These are phyloP conservation scores for Penaeus monodon DNA, from an alignment of 2,888 invertebrate species.

Conservation along the genomic window DNA sequence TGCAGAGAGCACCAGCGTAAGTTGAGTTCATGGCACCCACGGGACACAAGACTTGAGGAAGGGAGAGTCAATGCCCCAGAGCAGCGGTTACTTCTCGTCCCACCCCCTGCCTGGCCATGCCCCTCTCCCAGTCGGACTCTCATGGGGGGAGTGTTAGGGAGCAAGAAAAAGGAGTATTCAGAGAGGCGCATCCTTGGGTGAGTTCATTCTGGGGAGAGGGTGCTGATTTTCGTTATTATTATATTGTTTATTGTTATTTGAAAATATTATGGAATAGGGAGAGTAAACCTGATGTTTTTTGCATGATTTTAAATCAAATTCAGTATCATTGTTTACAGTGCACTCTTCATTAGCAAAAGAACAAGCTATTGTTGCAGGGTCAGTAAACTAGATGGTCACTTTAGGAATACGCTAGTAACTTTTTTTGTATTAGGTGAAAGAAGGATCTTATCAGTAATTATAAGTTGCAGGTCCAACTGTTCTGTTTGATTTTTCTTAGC, in stretches of 20 bases:
- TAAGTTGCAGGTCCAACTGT: no score
- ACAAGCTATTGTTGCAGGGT: no score
- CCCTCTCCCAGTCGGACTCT: constrained; percentile 32
- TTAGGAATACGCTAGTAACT: no score
- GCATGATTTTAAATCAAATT: no score
- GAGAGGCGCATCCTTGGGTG: constrained; percentile 84
- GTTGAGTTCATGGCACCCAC: constrained; percentile 20
- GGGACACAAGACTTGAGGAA: constrained; percentile 1
- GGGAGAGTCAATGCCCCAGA: background rate
- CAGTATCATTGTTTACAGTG: no score
- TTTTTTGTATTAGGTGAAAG: no score
- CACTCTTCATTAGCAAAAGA: no score
- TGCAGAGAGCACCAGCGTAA: background rate
- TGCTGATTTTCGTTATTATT: constrained; percentile 37
- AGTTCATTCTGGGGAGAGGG: constrained; percentile 67
- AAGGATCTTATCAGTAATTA: no score
- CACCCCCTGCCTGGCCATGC: background rate
- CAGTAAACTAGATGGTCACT: no score
- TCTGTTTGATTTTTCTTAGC: no score
- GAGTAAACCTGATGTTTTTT: no score
- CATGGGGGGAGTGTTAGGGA: constrained; percentile 51
- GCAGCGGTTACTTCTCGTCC: background rate
- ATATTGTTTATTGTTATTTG: background rate
- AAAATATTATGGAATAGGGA: background rate
- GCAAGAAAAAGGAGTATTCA: constrained; percentile 77